A percentile compares a stretch with the other conserved stretches of the same genome.
These are phyloP conservation scores for Zoanthus solanderi DNA, from an alignment of 92 coral and sea anemone genomes.

Conservation along the genomic window DNA sequence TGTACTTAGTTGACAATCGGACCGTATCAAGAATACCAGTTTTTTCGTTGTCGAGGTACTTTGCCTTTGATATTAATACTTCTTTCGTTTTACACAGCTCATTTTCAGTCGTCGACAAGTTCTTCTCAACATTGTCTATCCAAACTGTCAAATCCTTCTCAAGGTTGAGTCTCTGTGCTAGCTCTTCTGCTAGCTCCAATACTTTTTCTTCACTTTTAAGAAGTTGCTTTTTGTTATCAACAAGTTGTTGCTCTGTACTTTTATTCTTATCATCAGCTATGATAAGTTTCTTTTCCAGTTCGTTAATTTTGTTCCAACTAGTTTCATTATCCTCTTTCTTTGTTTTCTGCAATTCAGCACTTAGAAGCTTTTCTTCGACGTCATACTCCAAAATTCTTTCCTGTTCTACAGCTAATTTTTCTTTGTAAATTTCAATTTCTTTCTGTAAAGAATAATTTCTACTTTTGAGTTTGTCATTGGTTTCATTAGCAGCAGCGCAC, in stretches of 20 bases:
- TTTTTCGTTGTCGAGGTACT: conserved; percentile 86
- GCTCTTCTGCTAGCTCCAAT: conserved; percentile 88
- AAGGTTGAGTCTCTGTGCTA: conserved; percentile 73
- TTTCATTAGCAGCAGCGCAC: conserved; percentile 1
- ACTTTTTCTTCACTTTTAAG: conserved; percentile 82
- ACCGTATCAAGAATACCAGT: conserved; percentile 79
- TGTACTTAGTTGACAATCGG: conserved; percentile 71
- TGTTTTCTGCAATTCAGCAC: conserved; percentile 73
- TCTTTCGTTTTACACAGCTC: conserved; percentile 72
- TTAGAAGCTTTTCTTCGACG: conserved; percentile 74
- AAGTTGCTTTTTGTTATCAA: conserved; percentile 58
- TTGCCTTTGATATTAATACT: conserved; percentile 69
- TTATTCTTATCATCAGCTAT: conserved; percentile 62
- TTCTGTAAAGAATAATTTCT: conserved; percentile 58
- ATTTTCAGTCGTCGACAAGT: conserved; percentile 66
- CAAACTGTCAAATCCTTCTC: conserved; percentile 83
- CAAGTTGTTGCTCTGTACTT: conserved; percentile 58
- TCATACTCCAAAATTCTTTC: conserved; percentile 73
- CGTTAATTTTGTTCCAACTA: conserved; percentile 43
- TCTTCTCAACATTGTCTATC: conserved; percentile 86
- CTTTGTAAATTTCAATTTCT: conserved; percentile 66
- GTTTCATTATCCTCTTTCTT: conserved; percentile 60
- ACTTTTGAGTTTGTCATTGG: conserved; percentile 56
- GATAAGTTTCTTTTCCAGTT: conserved; percentile 57
- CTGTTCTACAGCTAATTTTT: conserved; percentile 62